phyloP scores from a whole-genome alignment of 2,797 vertebrate species.

The Bradypus variegatus region DNA sequence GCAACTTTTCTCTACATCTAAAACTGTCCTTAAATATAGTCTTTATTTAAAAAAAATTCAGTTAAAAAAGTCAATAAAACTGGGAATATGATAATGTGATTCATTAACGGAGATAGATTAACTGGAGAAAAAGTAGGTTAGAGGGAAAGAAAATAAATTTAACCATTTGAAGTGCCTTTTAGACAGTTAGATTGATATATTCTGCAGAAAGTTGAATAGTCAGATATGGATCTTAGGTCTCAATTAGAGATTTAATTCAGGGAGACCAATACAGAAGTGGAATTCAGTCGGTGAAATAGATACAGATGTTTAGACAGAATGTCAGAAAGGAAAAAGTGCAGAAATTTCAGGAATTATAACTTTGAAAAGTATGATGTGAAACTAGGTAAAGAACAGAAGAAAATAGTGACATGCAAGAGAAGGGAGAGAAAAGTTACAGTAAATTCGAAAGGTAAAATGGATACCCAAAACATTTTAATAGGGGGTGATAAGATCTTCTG shows the following conservation, averaged over 20 bases:
- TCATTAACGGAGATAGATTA: neutral
- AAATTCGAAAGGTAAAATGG: neutral
- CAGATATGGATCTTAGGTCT: neutral
- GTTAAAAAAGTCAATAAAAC: neutral
- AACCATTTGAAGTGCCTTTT: neutral
- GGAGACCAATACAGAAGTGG: neutral
- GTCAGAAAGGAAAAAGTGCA: neutral
- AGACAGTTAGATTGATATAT: neutral
- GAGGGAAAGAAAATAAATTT: neutral
- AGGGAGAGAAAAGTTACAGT: neutral
- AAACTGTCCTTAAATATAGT: neutral
- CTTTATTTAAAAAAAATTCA: neutral
- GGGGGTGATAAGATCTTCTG: too few species aligned
- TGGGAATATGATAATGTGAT: neutral
- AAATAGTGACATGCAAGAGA: neutral
- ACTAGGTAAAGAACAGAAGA: neutral
- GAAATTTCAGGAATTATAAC: neutral
- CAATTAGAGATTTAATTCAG: neutral
- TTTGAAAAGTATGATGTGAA: neutral
- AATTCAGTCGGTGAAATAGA: neutral
- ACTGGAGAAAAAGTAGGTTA: too few species aligned
- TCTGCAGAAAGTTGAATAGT: neutral
- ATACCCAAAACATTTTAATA: neutral
- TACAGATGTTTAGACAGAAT: neutral
- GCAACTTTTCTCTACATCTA: neutral